phyloP scores from a whole-genome alignment of 2,888 invertebrate species.

The Osedax frankpressi region DNA sequence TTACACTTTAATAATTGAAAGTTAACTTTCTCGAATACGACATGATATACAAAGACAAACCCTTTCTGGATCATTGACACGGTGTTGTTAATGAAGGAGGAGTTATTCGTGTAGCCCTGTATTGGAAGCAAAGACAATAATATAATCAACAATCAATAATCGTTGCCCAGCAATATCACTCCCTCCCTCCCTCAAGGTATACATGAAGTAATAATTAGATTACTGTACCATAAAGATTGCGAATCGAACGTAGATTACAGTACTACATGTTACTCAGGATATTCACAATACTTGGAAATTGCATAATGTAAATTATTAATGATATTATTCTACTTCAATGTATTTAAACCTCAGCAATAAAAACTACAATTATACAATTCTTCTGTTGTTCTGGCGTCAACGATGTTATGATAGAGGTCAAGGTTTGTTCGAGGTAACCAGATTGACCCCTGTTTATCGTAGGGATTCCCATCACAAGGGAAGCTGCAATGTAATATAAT shows the following conservation, averaged over 20 bases:
- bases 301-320: too few species aligned
- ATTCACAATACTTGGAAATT: too few species aligned
- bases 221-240: too few species aligned
- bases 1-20: too few species aligned
- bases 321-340: neutral
- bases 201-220: too few species aligned
- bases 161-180: too few species aligned
- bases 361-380: slow-evolving; percentile 71
- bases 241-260: too few species aligned
- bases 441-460: slow-evolving; percentile 75
- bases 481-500: slow-evolving; percentile 53
- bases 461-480: slow-evolving; percentile 74
- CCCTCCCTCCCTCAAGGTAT: too few species aligned
- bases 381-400: slow-evolving; percentile 61
- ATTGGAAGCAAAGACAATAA: too few species aligned
- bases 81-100: slow-evolving; percentile 18
- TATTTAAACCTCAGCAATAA: slow-evolving; percentile 59
- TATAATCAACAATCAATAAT: too few species aligned
- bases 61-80: slow-evolving; percentile 10
- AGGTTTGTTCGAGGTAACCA: slow-evolving; percentile 69
- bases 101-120: neutral
- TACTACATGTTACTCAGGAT: too few species aligned
- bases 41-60: neutral
- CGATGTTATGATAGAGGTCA: slow-evolving; percentile 68
- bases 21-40: too few species aligned